Conservation (phyloP, 2,113 vertebrate genomes). For the Sinocyclocheilus anshuiensis region DNA sequence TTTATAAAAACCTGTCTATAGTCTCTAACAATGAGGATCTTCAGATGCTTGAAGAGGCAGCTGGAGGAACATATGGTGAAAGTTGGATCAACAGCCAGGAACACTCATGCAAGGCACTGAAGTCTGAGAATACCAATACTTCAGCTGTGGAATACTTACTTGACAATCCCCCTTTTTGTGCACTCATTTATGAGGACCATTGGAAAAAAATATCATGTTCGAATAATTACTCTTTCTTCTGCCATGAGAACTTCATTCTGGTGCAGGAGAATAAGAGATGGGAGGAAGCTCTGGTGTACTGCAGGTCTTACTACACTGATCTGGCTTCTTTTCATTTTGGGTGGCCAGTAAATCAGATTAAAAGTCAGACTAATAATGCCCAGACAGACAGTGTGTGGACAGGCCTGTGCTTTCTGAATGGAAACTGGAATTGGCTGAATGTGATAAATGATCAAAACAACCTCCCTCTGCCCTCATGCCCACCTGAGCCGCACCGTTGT, state of each 20-base stretch:
- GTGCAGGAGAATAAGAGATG: constrained; percentile 31
- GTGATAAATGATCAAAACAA: fast-evolving
- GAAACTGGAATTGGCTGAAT: constrained; percentile 41
- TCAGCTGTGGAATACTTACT: neutral
- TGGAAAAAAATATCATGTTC: constrained; percentile 4
- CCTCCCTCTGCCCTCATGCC: constrained; percentile 37
- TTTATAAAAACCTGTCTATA: neutral
- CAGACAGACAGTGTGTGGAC: constrained; percentile 27
- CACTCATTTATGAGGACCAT: fast-evolving
- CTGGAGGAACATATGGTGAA: neutral
- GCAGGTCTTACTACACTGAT: constrained; percentile 9
- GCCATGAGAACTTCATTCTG: constrained; percentile 20
- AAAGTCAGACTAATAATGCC: neutral
- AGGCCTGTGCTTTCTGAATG: constrained; percentile 37
- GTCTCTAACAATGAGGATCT: neutral
- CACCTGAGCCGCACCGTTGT: constrained; percentile 34
- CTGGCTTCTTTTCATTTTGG: neutral
- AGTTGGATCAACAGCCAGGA: neutral
- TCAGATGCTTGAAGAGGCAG: neutral
- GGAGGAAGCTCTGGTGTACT: constrained; percentile 36
- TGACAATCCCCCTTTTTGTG: neutral
- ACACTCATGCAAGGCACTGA: neutral
- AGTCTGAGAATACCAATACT: neutral
- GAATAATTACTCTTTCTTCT: neutral
- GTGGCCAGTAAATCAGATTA: neutral